Evolutionary conservation across 2,888 invertebrate genomes (phyloP), one percentile per base, ranked within the genome.

Genomic region (Doris montereyensis): DNA sequence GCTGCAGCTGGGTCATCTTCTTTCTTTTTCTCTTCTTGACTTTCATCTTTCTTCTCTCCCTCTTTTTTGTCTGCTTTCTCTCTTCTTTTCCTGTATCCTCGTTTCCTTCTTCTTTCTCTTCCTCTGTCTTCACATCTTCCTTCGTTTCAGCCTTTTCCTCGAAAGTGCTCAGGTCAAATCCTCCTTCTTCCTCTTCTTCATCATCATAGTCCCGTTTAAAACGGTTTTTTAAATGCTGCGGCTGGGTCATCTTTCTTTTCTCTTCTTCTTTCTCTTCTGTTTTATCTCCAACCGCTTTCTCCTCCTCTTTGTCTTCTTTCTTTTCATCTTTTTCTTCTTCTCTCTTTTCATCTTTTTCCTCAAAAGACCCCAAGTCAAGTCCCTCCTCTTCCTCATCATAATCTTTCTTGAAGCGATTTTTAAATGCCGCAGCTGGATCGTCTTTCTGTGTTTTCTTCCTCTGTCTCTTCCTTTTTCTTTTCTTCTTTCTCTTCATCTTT

Each of bases 301-400:
- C 68, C 32, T 30, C 21, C 41, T 77, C 57, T 41, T 41, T 41
- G 8, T 41, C 8, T 17, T 58, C 30, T 8, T 73, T 24, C 17
- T 73, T 30, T 57, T 57, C 60, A 24, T 2, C 30, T 13, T 62
- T 28, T n/a, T 75, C 34, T 34, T 75, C 65, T 28, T 41, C 60
- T 67, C 65, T 67, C 30, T 30, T 34, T 24, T 65, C 68, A 26
- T 30, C 58, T 24, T 77, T 62, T 4, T 77, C 60, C 3, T 17
- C 26, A 2, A 57, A 62, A 41, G 17, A 41, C 52, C 17, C 52
- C 21, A 78, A 68, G 52, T 72, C 76, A 4, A 78, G 71, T 21
- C 26, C 76, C 28, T 41, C 67, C 24, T 78, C 78, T 32, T 76
- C 81, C n/a, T 76, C 81, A 52, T 78, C 78, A 75, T 28, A 62